phyloP scores from a whole-genome alignment of 2,113 vertebrate genomes.

The Ameiurus melas region DNA sequence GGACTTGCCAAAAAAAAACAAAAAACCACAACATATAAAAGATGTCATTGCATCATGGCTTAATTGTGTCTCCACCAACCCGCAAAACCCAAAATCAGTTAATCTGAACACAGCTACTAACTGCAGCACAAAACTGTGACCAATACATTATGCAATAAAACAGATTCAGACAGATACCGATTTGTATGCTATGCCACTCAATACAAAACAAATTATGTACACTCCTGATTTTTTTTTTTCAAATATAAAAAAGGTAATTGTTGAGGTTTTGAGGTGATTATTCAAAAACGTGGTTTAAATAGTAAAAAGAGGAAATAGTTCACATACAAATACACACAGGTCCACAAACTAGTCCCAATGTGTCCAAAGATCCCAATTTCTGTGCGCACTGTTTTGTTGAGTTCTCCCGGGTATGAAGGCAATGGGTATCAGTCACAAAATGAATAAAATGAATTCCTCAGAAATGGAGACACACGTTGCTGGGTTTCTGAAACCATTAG shows the following conservation, averaged over 20 bases:
- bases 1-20: background rate
- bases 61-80: conserved; percentile 12
- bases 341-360: conserved; percentile 14
- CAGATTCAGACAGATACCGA: background rate
- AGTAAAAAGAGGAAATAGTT: conserved; percentile 21
- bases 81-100: conserved; percentile 1
- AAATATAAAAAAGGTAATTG: conserved; percentile 10
- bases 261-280: conserved; percentile 25
- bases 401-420: conserved; percentile 25
- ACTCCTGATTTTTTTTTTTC: conserved; percentile 17
- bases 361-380: conserved; percentile 14
- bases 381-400: background rate
- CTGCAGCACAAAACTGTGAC: background rate
- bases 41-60: conserved; percentile 18
- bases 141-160: background rate
- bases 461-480: background rate
- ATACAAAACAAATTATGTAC: conserved; percentile 28
- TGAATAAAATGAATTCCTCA: background rate
- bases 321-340: conserved; percentile 28
- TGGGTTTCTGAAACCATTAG: background rate
- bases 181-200: background rate
- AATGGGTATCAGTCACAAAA: conserved; percentile 28
- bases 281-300: conserved; percentile 29
- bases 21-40: no score
- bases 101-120: background rate